Conservation (phyloP, 2,113 vertebrate genomes). For the Macaca mulatta region DNA sequence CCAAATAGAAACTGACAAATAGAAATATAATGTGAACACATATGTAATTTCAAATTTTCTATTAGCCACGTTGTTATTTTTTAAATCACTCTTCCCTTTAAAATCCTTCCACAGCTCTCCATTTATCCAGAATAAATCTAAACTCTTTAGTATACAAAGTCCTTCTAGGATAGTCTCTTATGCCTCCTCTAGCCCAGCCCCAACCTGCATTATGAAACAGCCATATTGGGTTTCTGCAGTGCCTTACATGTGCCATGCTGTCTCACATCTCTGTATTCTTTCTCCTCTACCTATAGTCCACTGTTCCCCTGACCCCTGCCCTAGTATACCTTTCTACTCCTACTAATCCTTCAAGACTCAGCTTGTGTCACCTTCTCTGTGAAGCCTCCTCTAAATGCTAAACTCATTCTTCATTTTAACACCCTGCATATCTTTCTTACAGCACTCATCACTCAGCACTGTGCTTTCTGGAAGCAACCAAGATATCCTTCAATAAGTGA, state of each 20-base stretch:
- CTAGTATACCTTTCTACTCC: background rate
- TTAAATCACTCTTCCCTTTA: background rate
- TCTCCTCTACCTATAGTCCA: background rate
- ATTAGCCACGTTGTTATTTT: background rate
- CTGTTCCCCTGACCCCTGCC: background rate
- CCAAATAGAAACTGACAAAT: background rate
- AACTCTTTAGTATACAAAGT: background rate
- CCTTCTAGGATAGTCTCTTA: background rate
- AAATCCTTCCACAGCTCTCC: background rate
- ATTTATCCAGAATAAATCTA: background rate
- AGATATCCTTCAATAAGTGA: background rate
- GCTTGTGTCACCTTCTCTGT: background rate
- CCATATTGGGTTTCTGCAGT: background rate
- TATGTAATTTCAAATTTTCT: background rate
- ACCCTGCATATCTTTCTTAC: background rate
- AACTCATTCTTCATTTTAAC: background rate
- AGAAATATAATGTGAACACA: background rate
- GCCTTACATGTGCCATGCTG: background rate
- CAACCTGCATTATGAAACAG: background rate
- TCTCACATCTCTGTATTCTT: background rate
- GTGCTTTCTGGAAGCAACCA: background rate
- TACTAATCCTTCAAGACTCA: background rate
- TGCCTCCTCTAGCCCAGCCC: background rate
- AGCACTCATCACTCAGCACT: background rate
- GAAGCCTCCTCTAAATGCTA: background rate